These are phyloP conservation scores for Oedothorax gibbosus DNA, from an alignment of 1,140 invertebrate species.

Conservation along the genomic window DNA sequence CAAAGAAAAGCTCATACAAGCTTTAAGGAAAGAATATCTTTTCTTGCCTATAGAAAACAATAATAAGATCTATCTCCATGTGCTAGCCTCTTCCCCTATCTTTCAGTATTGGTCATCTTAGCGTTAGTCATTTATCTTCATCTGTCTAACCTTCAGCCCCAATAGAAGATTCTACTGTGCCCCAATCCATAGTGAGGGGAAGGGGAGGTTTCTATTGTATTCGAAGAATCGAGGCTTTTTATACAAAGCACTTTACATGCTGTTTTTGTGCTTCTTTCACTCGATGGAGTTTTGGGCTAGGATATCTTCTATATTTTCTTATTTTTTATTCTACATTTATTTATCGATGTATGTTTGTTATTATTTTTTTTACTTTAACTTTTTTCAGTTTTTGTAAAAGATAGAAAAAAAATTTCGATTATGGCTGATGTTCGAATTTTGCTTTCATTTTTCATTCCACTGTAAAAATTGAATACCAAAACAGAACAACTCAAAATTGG, in stretches of 20 bases:
- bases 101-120: slow-evolving; percentile 9
- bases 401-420: too few relatives aligned
- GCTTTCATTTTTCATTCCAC: too few relatives aligned
- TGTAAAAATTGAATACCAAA: too few relatives aligned
- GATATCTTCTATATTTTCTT: background rate
- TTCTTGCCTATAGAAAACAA: background rate
- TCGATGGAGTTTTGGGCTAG: background rate
- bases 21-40: background rate
- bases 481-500: too few relatives aligned
- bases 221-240: background rate
- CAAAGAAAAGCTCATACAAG: background rate
- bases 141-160: slow-evolving; percentile 10
- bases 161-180: background rate
- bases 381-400: too few relatives aligned
- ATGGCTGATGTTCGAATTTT: too few relatives aligned
- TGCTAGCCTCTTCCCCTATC: background rate
- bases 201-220: slow-evolving; percentile 6
- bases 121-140: slow-evolving; percentile 17
- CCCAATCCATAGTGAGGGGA: background rate
- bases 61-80: background rate
- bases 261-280: slow-evolving; percentile 6
- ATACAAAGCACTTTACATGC: background rate
- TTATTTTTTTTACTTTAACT: background rate
- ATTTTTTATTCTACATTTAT: slow-evolving; percentile 12
- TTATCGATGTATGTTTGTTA: slow-evolving; percentile 7